Percentiles rank a stretch among this genome's conserved stretches.
phyloP scores from a whole-genome alignment of 2,888 invertebrate genomes.

The Hylaea fasciaria region DNA sequence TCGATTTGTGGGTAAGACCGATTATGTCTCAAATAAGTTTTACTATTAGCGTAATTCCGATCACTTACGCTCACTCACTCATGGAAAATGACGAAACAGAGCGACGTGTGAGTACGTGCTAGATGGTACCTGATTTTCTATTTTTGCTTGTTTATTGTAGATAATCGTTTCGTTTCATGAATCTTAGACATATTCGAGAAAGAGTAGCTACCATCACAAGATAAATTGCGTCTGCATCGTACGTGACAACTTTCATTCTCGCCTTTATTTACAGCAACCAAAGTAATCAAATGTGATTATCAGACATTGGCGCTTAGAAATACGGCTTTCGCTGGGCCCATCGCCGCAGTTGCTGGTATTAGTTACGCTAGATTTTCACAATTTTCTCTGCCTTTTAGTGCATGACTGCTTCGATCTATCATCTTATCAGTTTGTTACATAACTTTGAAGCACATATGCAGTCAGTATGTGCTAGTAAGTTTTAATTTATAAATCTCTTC shows the following conservation, averaged over 20 bases:
- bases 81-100: background rate
- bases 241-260: constrained; percentile 48
- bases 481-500: background rate
- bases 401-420: constrained; percentile 58
- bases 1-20: too few species aligned
- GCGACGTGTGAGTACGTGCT: background rate
- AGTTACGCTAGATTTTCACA: constrained; percentile 72
- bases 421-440: constrained; percentile 50
- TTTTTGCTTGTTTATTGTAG: background rate
- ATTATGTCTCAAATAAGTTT: background rate
- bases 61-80: background rate
- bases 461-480: background rate
- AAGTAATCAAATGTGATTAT: constrained; percentile 47
- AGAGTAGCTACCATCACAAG: constrained; percentile 4
- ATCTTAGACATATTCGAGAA: background rate
- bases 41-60: too few species aligned
- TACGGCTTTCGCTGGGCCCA: constrained; percentile 59
- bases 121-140: background rate
- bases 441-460: constrained; percentile 13
- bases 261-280: constrained; percentile 36
- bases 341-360: constrained; percentile 50
- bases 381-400: constrained; percentile 67
- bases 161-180: too few species aligned
- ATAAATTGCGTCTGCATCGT: constrained; percentile 19
- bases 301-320: constrained; percentile 42